Percentiles rank a stretch among this genome's conserved stretches.
These are phyloP conservation scores for Maccullochella peelii DNA, from an alignment of 2,113 vertebrate genomes.

Conservation along the genomic window DNA sequence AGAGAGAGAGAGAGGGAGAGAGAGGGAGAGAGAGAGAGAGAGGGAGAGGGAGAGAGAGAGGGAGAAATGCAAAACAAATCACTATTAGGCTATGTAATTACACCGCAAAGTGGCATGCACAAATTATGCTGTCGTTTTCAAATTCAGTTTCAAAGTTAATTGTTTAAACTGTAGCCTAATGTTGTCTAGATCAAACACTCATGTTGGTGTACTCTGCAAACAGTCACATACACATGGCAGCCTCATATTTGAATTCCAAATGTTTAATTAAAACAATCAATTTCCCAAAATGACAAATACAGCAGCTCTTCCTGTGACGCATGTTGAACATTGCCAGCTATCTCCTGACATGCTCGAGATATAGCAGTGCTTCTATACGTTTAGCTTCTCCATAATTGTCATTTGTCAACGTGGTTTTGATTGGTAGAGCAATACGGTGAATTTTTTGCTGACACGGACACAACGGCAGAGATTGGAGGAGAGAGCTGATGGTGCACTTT, in stretches of 20 bases:
- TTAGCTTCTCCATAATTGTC: constrained; percentile 27
- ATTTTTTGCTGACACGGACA: constrained; percentile 63
- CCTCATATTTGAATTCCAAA: constrained; percentile 36
- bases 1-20: constrained; percentile 16
- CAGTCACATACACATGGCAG: constrained; percentile 12
- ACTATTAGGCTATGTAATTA: constrained; percentile 23
- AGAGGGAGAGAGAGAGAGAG: not conserved
- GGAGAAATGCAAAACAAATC: constrained; percentile 8
- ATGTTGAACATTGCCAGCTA: constrained; percentile 7
- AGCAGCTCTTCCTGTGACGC: constrained; percentile 17
- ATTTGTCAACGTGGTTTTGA: constrained; percentile 51
- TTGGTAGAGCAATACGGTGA: constrained; percentile 35
- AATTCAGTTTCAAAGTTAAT: constrained; percentile 29
- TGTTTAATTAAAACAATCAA: constrained; percentile 50
- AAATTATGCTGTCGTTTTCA: constrained; percentile 14
- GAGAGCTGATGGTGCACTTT: constrained; percentile 65
- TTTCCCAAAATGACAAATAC: constrained; percentile 20
- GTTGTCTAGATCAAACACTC: constrained; percentile 8
- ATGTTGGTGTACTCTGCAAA: constrained; percentile 29
- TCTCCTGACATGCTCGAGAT: constrained; percentile 36
- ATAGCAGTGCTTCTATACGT: not conserved
- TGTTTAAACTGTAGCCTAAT: constrained; percentile 31
- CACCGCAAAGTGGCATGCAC: constrained; percentile 24
- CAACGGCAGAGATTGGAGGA: constrained; percentile 34
- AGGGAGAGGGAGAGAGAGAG: constrained; percentile 28